Evolutionary conservation across 2,797 vertebrate genomes (phyloP).

Genomic region (Euthynnus affinis): DNA sequence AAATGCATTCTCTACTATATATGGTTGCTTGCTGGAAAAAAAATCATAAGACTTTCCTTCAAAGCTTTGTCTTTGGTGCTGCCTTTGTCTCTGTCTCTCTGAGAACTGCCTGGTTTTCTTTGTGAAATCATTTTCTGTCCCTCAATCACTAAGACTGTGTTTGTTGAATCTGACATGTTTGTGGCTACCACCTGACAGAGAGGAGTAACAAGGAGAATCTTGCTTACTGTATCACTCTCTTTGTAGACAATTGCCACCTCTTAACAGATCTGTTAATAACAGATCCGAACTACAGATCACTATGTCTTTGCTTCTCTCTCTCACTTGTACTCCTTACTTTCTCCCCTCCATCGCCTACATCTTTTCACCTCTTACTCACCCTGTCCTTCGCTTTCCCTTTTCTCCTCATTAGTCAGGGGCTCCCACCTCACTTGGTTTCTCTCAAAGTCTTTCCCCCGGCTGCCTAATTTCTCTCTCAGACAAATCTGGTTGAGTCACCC

Average conservation of each 20-base stretch:
- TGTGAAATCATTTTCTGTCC: slow-evolving; percentile 51
- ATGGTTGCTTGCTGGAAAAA: slow-evolving; percentile 43
- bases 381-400: slow-evolving; percentile 48
- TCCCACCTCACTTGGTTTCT: slow-evolving; percentile 67
- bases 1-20: slow-evolving; percentile 41
- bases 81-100: slow-evolving; percentile 58
- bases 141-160: slow-evolving; percentile 52
- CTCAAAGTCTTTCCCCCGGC: slow-evolving; percentile 49
- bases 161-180: slow-evolving; percentile 63
- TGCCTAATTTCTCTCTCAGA: slow-evolving; percentile 60
- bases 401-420: slow-evolving; percentile 65
- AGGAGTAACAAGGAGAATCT: slow-evolving; percentile 60
- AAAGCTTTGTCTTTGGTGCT: slow-evolving; percentile 59
- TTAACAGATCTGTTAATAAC: slow-evolving; percentile 62
- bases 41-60: slow-evolving; percentile 52
- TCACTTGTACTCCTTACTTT: slow-evolving; percentile 13
- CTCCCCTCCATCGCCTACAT: slow-evolving; percentile 30
- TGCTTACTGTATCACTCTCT: slow-evolving; percentile 49
- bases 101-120: slow-evolving; percentile 46
- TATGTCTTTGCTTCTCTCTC: slow-evolving; percentile 9
- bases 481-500: slow-evolving; percentile 63
- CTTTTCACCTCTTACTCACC: slow-evolving; percentile 54
- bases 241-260: slow-evolving; percentile 41
- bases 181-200: slow-evolving; percentile 52
- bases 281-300: slow-evolving; percentile 34